These are phyloP conservation scores for Helicoverpa zea DNA, from an alignment of 1,140 invertebrate species.

Conservation along the genomic window DNA sequence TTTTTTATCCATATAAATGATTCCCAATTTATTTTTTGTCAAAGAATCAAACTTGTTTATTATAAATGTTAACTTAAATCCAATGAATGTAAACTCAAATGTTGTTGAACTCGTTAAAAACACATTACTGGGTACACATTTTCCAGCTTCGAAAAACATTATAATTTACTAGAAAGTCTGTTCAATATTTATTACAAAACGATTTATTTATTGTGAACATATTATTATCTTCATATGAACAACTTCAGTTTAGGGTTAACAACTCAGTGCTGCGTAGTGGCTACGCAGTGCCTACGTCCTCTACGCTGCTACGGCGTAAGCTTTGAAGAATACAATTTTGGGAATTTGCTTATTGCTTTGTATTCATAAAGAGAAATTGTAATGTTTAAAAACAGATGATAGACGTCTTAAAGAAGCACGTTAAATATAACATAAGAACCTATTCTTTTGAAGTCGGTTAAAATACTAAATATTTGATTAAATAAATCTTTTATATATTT, in stretches of 20 bases:
- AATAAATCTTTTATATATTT: no score
- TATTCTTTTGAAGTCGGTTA: no score
- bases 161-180: background rate
- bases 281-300: background rate
- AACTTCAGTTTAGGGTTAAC: background rate
- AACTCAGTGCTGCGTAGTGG: background rate
- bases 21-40: constrained; percentile 1
- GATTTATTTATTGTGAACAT: background rate
- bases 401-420: no score
- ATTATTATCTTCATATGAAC: no score
- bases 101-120: constrained; percentile 11
- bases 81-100: background rate
- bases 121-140: constrained; percentile 3
- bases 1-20: background rate
- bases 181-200: background rate
- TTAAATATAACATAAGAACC: no score
- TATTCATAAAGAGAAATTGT: background rate
- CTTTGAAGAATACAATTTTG: background rate
- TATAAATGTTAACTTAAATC: background rate
- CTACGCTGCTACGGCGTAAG: constrained; percentile 22
- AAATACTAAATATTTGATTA: no score
- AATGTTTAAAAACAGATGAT: background rate
- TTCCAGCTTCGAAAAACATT: background rate
- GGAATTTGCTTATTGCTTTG: no score
- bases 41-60: background rate